phyloP scores from a whole-genome alignment of 1,140 invertebrate genomes.

The Papilio polytes region DNA sequence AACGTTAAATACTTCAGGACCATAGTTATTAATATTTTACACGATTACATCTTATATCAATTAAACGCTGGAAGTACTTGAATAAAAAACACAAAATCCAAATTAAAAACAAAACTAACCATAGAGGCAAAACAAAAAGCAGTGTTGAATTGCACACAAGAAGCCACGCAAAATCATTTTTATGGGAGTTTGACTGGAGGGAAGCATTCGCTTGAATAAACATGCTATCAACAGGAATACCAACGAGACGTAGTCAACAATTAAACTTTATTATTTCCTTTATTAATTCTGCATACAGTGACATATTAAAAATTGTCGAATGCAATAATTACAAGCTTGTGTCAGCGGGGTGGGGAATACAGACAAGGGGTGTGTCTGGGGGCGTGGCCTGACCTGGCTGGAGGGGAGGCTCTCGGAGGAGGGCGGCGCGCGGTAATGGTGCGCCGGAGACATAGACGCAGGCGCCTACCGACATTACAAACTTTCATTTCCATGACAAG shows the following conservation, averaged over 20 bases:
- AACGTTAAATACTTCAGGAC: background rate
- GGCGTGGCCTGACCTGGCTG: slow-evolving; percentile 87
- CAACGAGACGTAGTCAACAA: slow-evolving; percentile 3
- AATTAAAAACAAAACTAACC: background rate
- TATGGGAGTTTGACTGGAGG: background rate
- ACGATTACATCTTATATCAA: background rate
- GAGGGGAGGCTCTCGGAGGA: slow-evolving; percentile 90
- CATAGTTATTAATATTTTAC: background rate
- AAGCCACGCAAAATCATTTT: slow-evolving; percentile 18
- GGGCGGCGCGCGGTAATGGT: slow-evolving; percentile 86
- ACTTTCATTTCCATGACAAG: background rate
- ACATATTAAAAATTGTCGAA: slow-evolving; percentile 37
- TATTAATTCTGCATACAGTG: too few relatives aligned
- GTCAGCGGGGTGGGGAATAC: background rate
- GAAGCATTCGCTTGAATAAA: slow-evolving; percentile 30
- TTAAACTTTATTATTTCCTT: too few relatives aligned
- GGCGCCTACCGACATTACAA: slow-evolving; percentile 87
- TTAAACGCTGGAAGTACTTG: too few relatives aligned
- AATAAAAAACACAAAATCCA: background rate
- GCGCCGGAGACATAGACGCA: slow-evolving; percentile 94
- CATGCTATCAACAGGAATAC: slow-evolving; percentile 22
- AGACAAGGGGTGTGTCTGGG: slow-evolving; percentile 6
- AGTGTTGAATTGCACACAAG: slow-evolving; percentile 18
- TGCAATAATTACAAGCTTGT: slow-evolving; percentile 18
- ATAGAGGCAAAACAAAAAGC: slow-evolving; percentile 33